These are phyloP conservation scores for Talpa occidentalis DNA, from an alignment of 2,113 vertebrate species.

Conservation along the genomic window DNA sequence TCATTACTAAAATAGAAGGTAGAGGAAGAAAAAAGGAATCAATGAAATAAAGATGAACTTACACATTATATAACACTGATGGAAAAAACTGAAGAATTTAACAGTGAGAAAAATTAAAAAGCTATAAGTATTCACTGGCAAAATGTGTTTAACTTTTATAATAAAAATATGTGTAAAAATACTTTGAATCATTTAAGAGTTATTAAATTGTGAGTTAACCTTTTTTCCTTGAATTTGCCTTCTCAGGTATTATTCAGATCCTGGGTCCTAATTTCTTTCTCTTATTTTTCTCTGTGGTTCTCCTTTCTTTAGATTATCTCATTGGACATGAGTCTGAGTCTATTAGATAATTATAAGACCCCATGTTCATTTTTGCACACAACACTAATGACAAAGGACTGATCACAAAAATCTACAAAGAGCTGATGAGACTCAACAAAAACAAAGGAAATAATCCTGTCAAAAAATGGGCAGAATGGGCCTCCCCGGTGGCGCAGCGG, in stretches of 20 bases:
- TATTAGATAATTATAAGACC: not conserved
- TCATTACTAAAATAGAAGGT: not conserved
- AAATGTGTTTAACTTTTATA: not conserved
- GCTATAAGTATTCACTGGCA: not conserved
- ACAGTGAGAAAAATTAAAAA: not conserved
- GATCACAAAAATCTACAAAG: too few species aligned
- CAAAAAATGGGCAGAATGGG: too few species aligned
- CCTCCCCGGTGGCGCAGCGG: too few species aligned
- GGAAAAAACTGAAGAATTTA: not conserved
- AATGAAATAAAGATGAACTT: not conserved
- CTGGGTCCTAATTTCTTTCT: not conserved
- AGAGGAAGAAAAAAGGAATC: not conserved
- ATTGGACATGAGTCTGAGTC: not conserved
- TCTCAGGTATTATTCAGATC: not conserved
- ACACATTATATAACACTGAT: not conserved
- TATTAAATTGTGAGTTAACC: not conserved
- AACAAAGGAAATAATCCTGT: too few species aligned
- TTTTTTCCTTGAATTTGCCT: not conserved
- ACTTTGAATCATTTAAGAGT: not conserved
- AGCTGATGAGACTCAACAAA: too few species aligned
- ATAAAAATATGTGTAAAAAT: not conserved
- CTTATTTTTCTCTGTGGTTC: not conserved
- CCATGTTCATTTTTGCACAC: not conserved
- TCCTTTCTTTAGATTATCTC: not conserved
- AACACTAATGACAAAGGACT: too few species aligned